These are phyloP conservation scores for Drosophila repleta DNA, from an alignment of 1,140 invertebrate species.

Conservation along the genomic window DNA sequence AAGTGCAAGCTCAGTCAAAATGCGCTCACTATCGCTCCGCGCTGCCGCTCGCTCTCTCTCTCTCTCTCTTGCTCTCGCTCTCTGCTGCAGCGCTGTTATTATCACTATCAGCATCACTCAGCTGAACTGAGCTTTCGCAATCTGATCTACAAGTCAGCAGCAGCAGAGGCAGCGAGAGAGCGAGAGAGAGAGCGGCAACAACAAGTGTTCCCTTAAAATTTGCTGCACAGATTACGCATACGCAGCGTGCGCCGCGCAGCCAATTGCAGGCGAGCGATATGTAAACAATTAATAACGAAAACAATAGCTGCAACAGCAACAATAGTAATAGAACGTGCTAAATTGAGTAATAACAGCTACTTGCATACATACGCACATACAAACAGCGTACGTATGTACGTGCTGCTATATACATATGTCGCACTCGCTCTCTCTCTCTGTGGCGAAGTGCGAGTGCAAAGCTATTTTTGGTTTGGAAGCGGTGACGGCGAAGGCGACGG, in stretches of 20 bases:
- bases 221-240: constrained; percentile 43
- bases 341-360: constrained; percentile 31
- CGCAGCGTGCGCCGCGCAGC: constrained; percentile 5
- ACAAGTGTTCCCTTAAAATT: constrained; percentile 38
- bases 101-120: constrained; percentile 44
- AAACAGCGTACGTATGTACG: constrained; percentile 8
- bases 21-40: too few relatives aligned
- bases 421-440: background rate
- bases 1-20: background rate
- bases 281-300: constrained; percentile 46
- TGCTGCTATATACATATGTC: background rate
- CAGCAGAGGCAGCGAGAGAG: constrained; percentile 1
- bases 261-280: constrained; percentile 6
- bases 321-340: constrained; percentile 40
- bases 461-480: constrained; percentile 66
- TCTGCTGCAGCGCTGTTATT: constrained; percentile 8
- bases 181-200: constrained; percentile 10
- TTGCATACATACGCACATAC: constrained; percentile 10
- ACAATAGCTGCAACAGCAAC: constrained; percentile 27
- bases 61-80: background rate
- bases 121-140: constrained; percentile 45
- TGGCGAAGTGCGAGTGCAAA: constrained; percentile 17
- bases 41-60: too few relatives aligned
- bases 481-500: constrained; percentile 29
- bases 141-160: constrained; percentile 32